phyloP scores from a whole-genome alignment of 2,888 invertebrate genomes.

The Erannis defoliaria region DNA sequence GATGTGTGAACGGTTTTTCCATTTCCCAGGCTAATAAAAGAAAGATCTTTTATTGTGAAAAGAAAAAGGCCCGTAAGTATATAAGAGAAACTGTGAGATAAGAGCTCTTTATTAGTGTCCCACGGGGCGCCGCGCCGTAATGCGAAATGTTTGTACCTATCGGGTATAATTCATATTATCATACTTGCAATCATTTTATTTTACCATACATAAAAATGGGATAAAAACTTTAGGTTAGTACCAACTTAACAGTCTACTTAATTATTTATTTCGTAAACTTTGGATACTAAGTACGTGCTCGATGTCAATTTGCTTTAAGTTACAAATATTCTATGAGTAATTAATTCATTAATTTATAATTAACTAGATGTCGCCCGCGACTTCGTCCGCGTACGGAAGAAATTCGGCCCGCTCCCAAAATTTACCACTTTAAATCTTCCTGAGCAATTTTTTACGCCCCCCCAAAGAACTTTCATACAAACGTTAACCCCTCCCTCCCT shows the following conservation, averaged over 20 bases:
- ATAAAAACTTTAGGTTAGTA: not conserved
- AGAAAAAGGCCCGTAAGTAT: conserved; percentile 50
- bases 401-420: too few species aligned
- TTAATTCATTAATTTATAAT: too few species aligned
- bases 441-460: too few species aligned
- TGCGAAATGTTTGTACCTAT: conserved; percentile 42
- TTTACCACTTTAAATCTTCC: too few species aligned
- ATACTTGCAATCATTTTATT: not conserved
- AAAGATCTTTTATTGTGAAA: conserved; percentile 53
- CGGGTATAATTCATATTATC: conserved; percentile 39
- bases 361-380: too few species aligned
- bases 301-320: not conserved
- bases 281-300: not conserved
- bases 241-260: too few species aligned
- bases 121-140: conserved; percentile 40
- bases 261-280: not conserved
- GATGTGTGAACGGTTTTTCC: conserved; percentile 41
- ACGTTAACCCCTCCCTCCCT: too few species aligned
- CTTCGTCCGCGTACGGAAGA: too few species aligned
- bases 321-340: too few species aligned
- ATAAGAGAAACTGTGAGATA: conserved; percentile 51
- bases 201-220: not conserved
- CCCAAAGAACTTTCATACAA: too few species aligned
- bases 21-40: conserved; percentile 50
- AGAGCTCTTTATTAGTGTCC: conserved; percentile 53